Conservation (phyloP, 2,113 vertebrate species). For the Perca flavescens region DNA sequence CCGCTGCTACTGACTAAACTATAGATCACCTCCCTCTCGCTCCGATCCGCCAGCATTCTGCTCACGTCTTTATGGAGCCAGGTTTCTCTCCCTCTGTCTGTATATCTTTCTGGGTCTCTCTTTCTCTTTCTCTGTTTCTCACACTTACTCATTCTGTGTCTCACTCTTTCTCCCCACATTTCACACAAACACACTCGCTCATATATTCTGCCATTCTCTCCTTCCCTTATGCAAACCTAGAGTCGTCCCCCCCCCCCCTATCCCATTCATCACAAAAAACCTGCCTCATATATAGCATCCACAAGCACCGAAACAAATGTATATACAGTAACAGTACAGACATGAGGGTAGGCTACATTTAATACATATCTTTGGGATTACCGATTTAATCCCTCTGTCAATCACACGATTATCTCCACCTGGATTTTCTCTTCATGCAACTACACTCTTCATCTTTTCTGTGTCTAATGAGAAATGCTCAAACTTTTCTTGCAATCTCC, state of each 20-base stretch:
- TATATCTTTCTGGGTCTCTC: constrained; percentile 41
- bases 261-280: constrained; percentile 43
- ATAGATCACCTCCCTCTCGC: constrained; percentile 77
- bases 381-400: constrained; percentile 1
- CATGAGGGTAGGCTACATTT: background rate
- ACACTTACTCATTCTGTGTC: constrained; percentile 63
- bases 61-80: constrained; percentile 77
- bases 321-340: background rate
- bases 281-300: constrained; percentile 13
- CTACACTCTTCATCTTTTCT: background rate
- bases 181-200: constrained; percentile 44
- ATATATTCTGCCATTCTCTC: constrained; percentile 37
- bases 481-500: background rate
- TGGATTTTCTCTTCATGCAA: background rate
- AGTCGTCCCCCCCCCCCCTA: background rate
- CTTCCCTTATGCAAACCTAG: constrained; percentile 6
- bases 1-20: constrained; percentile 79
- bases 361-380: background rate
- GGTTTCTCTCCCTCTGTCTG: constrained; percentile 44
- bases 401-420: constrained; percentile 18
- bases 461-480: background rate
- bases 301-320: background rate
- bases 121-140: constrained; percentile 49
- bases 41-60: constrained; percentile 67
- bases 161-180: constrained; percentile 53